phyloP scores from a whole-genome alignment of 2,888 invertebrate species.

The Mimumesa dahlbomi region DNA sequence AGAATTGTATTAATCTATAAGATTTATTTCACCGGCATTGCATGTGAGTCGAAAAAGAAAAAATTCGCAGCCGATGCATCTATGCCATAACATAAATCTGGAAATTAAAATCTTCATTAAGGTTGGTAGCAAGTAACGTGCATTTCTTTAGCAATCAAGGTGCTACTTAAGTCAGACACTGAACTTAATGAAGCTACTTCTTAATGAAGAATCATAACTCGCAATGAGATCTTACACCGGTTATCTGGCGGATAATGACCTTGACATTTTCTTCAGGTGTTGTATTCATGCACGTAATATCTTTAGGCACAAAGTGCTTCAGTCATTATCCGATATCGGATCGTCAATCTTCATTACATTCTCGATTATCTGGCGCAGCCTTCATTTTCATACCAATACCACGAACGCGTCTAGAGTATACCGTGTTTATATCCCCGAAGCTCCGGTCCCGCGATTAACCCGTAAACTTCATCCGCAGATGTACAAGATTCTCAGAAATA shows the following conservation, averaged over 20 bases:
- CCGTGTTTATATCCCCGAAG: no score
- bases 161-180: slow-evolving; percentile 6
- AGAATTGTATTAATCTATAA: no score
- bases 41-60: slow-evolving; percentile 3
- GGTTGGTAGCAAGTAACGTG: neutral
- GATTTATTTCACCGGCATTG: no score
- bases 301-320: slow-evolving; percentile 4
- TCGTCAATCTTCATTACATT: slow-evolving; percentile 44
- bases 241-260: slow-evolving; percentile 18
- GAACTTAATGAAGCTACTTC: slow-evolving; percentile 19
- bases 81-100: neutral
- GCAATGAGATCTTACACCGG: slow-evolving; percentile 2
- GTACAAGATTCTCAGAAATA: no score
- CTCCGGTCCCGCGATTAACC: neutral
- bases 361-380: slow-evolving; percentile 26
- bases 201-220: slow-evolving; percentile 24
- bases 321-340: slow-evolving; percentile 39
- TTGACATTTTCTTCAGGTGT: slow-evolving; percentile 27
- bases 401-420: neutral
- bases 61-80: neutral
- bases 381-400: slow-evolving; percentile 22
- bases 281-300: slow-evolving; percentile 2
- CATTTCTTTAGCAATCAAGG: slow-evolving; percentile 3
- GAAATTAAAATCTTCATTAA: slow-evolving; percentile 1
- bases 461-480: no score